These are phyloP conservation scores for Halictus ligatus DNA, from an alignment of 2,888 invertebrate species.

Conservation along the genomic window DNA sequence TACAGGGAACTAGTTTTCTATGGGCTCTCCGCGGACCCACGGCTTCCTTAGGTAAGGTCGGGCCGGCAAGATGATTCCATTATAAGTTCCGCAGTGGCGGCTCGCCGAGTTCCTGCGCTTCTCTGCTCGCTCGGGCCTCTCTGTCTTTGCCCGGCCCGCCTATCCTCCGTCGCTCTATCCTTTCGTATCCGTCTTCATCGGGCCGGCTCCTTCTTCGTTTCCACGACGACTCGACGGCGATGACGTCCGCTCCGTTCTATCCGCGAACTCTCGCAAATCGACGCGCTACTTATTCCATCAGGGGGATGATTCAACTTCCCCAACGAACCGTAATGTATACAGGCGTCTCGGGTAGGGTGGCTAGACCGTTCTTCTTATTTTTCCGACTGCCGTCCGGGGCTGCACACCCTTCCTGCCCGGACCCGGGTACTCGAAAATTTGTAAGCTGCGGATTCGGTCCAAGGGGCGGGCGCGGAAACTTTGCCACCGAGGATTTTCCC, in stretches of 20 bases:
- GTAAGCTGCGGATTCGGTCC: not conserved
- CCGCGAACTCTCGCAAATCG: slow-evolving; percentile 56
- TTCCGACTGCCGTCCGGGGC: not conserved
- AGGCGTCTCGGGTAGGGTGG: not conserved
- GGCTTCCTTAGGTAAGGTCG: slow-evolving; percentile 72
- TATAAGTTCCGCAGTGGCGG: slow-evolving; percentile 73
- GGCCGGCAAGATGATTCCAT: slow-evolving; percentile 77
- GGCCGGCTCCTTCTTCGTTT: not conserved
- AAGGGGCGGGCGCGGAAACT: not conserved
- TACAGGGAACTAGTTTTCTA: slow-evolving; percentile 72
- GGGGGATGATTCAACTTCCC: slow-evolving; percentile 60
- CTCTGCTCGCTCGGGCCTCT: slow-evolving; percentile 25
- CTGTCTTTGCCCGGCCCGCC: slow-evolving; percentile 1
- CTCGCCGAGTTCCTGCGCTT: slow-evolving; percentile 37
- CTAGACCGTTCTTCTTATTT: slow-evolving; percentile 2
- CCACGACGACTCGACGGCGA: slow-evolving; percentile 22
- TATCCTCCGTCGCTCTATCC: slow-evolving; percentile 23
- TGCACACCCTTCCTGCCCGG: not conserved
- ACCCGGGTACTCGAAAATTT: not conserved
- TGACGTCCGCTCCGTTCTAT: not conserved
- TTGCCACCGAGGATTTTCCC: slow-evolving; percentile 16
- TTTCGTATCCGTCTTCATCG: slow-evolving; percentile 27
- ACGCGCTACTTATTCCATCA: slow-evolving; percentile 66
- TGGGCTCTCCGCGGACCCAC: slow-evolving; percentile 52
- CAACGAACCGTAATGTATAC: slow-evolving; percentile 16